Conservation (phyloP, 2,888 invertebrate species). For the Leucoptera coffeella region DNA sequence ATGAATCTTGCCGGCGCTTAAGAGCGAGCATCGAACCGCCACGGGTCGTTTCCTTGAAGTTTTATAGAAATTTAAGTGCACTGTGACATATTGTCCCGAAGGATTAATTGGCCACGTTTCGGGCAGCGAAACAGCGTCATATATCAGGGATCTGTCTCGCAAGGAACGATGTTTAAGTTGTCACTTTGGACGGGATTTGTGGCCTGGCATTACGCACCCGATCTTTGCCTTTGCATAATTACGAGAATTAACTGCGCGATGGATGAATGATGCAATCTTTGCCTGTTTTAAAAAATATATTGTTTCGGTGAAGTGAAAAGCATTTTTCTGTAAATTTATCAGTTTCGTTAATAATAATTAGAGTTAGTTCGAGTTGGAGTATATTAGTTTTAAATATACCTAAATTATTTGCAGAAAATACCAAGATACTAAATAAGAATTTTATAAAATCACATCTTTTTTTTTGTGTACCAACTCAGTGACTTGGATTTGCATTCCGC, state of each 20-base stretch:
- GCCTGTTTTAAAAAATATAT: background rate
- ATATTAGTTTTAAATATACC: too few relatives aligned
- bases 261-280: conserved; percentile 27
- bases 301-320: too few relatives aligned
- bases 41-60: conserved; percentile 14
- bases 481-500: too few relatives aligned
- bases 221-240: conserved; percentile 47
- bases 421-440: too few relatives aligned
- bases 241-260: conserved; percentile 43
- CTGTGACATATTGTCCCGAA: conserved; percentile 40
- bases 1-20: too few relatives aligned
- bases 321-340: too few relatives aligned
- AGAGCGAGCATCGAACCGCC: too few relatives aligned
- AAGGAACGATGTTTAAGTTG: conserved; percentile 45
- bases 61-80: conserved; percentile 45
- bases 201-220: conserved; percentile 39
- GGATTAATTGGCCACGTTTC: conserved; percentile 44
- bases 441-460: too few relatives aligned
- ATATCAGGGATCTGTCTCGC: conserved; percentile 44
- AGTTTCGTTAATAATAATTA: too few relatives aligned
- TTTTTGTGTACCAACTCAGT: too few relatives aligned
- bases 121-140: conserved; percentile 26
- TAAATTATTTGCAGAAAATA: too few relatives aligned
- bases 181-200: conserved; percentile 46
- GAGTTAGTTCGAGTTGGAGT: too few relatives aligned